Conservation (phyloP, 2,113 vertebrate species). For the Rattus rattus region DNA sequence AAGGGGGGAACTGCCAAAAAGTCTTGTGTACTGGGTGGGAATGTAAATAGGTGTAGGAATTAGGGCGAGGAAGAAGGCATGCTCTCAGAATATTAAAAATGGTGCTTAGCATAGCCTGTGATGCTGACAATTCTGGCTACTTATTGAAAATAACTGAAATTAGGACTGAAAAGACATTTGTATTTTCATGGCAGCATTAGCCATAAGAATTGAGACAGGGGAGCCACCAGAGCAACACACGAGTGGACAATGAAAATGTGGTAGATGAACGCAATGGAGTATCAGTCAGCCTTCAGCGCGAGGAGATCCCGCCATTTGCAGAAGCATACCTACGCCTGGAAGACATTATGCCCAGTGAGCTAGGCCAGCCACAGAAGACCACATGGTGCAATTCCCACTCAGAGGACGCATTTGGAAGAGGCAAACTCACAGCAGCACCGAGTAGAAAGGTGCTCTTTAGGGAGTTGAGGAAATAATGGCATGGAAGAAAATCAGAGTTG, state of each 20-base stretch:
- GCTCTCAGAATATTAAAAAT: not conserved
- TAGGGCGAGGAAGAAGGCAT: not conserved
- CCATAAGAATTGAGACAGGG: not conserved
- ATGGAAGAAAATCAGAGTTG: not conserved
- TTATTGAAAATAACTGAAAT: slow-evolving; percentile 12
- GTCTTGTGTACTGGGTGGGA: not conserved
- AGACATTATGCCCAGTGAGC: not conserved
- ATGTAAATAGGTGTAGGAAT: not conserved
- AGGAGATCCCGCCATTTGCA: not conserved
- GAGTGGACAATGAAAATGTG: not conserved
- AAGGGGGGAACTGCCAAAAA: not conserved
- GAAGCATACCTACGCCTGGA: not conserved
- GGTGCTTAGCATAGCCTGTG: not conserved
- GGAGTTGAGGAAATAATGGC: not conserved
- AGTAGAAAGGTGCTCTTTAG: not conserved
- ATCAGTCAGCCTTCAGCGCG: not conserved
- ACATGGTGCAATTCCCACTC: not conserved
- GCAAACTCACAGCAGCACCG: not conserved
- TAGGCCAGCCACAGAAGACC: not conserved
- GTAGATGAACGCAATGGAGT: not conserved
- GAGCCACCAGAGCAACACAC: not conserved
- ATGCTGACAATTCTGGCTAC: not conserved
- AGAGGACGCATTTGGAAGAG: not conserved
- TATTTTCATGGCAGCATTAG: not conserved
- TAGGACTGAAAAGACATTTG: not conserved